Percentiles rank a stretch among this genome's conserved stretches.
phyloP scores from a whole-genome alignment of 2,888 invertebrate genomes.

The Melieria omissa region DNA sequence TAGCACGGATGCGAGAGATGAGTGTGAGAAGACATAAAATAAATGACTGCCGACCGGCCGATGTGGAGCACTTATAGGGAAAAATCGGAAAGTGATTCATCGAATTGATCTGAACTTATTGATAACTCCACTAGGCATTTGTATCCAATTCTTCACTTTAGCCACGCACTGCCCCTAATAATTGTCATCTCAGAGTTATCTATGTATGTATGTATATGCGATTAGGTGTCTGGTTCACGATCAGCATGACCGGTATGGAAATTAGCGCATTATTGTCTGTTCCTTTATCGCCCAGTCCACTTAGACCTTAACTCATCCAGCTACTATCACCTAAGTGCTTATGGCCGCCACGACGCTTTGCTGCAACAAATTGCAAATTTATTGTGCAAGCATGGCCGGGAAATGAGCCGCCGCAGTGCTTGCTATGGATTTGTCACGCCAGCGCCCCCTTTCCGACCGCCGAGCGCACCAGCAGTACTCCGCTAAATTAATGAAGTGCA shows the following conservation, averaged over 20 bases:
- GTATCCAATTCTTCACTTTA: conserved; percentile 11
- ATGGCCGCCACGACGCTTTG: no score
- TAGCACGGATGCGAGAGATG: background rate
- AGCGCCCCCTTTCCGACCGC: no score
- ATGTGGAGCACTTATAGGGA: background rate
- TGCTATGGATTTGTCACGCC: no score
- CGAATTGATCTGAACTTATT: no score
- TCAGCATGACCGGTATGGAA: background rate
- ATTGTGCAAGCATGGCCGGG: no score
- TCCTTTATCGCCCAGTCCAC: no score
- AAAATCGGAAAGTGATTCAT: background rate
- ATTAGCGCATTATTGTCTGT: no score
- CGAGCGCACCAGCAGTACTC: background rate
- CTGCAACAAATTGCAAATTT: no score
- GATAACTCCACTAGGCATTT: no score
- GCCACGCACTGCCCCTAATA: conserved; percentile 2
- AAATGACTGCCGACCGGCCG: background rate
- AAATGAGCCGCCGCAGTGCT: no score
- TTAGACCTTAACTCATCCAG: no score
- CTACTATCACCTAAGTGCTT: no score
- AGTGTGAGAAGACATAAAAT: background rate
- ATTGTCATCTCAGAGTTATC: background rate
- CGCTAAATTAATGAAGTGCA: conserved; percentile 26
- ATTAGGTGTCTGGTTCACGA: background rate
- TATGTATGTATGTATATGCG: background rate